Evolutionary conservation across 1,140 invertebrate species (phyloP).

Genomic region (Caenorhabditis elegans): DNA sequence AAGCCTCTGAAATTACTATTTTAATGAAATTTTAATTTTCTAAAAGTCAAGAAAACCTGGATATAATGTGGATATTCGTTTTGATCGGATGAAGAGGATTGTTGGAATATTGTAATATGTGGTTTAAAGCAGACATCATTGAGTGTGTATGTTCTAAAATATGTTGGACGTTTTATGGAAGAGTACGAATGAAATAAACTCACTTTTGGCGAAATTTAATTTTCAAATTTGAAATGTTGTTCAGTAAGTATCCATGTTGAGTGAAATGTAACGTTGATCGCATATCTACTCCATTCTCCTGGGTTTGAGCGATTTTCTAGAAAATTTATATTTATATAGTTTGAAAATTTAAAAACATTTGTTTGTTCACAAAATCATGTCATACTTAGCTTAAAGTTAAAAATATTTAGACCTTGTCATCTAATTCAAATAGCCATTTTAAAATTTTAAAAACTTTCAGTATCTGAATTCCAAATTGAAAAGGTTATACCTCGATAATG

Average conservation of each 20-base stretch:
- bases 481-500: too few species aligned
- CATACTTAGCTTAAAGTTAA: too few species aligned
- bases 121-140: not conserved
- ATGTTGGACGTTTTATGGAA: too few species aligned
- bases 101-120: not conserved
- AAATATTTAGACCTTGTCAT: too few species aligned
- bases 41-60: not conserved
- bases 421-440: too few species aligned
- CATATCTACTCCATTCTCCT: not conserved
- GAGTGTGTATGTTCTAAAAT: not conserved
- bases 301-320: not conserved
- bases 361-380: too few species aligned
- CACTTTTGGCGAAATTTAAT: not conserved
- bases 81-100: not conserved
- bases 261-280: not conserved
- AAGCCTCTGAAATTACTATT: not conserved
- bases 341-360: too few species aligned
- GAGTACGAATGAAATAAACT: not conserved
- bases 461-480: too few species aligned
- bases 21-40: too few species aligned
- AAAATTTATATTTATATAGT: not conserved
- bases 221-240: not conserved
- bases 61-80: not conserved
- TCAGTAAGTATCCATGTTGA: not conserved
- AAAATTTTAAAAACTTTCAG: too few species aligned